phyloP scores from a whole-genome alignment of 2,797 vertebrate species.

The Phataginus tetradactyla region DNA sequence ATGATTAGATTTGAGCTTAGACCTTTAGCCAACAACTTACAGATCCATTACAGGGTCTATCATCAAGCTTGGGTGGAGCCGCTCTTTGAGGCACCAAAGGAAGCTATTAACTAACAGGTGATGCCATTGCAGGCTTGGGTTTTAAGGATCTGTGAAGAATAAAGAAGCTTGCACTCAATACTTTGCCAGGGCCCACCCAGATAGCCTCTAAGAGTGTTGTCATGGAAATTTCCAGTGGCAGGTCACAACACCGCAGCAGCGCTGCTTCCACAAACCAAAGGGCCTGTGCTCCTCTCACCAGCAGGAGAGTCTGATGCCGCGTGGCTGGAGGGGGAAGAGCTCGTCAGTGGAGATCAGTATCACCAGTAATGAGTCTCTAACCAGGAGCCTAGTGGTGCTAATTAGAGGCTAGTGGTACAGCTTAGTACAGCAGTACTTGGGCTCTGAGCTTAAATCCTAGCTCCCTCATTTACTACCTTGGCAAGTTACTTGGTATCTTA shows the following conservation, averaged over 20 bases:
- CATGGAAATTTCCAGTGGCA: conserved; percentile 20
- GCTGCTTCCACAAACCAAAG: neutral
- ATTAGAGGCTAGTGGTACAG: neutral
- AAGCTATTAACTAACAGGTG: neutral
- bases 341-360: neutral
- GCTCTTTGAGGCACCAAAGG: neutral
- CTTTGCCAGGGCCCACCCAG: neutral
- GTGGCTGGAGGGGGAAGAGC: neutral
- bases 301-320: neutral
- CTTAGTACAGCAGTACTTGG: neutral
- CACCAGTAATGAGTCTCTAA: neutral
- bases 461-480: neutral
- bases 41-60: neutral
- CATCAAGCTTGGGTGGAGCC: neutral
- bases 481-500: neutral
- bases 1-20: neutral
- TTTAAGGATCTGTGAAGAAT: neutral
- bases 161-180: neutral
- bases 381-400: neutral
- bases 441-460: neutral
- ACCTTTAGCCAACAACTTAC: neutral
- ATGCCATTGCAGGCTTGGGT: neutral
- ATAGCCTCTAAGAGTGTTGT: neutral
- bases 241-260: neutral
- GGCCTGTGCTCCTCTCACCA: neutral